Percentiles rank a stretch among this genome's conserved stretches.
Evolutionary conservation across 2,888 invertebrate genomes (phyloP).

Genomic region (Hypena proboscidalis): DNA sequence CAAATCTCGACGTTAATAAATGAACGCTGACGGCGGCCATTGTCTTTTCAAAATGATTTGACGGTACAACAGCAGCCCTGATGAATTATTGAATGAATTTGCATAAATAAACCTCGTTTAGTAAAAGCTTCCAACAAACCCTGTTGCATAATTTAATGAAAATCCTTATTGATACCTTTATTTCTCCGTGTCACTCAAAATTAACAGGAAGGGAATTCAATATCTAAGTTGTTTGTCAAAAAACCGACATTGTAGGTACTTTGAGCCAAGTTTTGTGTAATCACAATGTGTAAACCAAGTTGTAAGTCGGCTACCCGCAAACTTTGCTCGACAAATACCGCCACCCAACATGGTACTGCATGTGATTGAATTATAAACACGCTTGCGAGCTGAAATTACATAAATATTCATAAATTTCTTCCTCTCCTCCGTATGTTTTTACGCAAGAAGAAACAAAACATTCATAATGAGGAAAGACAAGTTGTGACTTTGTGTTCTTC

Average conservation of each 20-base stretch:
- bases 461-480: constrained; percentile 17
- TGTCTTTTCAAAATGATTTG: constrained; percentile 54
- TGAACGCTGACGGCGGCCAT: constrained; percentile 51
- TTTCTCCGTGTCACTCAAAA: constrained; percentile 24
- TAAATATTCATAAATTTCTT: constrained; percentile 59
- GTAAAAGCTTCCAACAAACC: constrained; percentile 49
- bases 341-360: constrained; percentile 48
- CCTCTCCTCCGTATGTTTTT: constrained; percentile 32
- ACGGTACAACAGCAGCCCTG: constrained; percentile 38
- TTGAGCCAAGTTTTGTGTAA: constrained; percentile 39
- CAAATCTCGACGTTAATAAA: constrained; percentile 62
- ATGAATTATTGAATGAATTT: constrained; percentile 56
- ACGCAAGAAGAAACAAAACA: constrained; percentile 28
- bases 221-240: constrained; percentile 7
- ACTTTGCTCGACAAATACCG: constrained; percentile 59
- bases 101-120: constrained; percentile 53
- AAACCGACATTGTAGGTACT: constrained; percentile 14
- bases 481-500: no score
- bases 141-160: constrained; percentile 48
- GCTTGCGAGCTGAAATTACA: constrained; percentile 51
- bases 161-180: constrained; percentile 25
- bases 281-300: constrained; percentile 44
- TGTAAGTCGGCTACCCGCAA: constrained; percentile 50
- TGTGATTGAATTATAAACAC: constrained; percentile 58
- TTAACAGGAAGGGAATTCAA: constrained; percentile 2